phyloP scores from a whole-genome alignment of 2,113 vertebrate species.

The Furnarius figulus region DNA sequence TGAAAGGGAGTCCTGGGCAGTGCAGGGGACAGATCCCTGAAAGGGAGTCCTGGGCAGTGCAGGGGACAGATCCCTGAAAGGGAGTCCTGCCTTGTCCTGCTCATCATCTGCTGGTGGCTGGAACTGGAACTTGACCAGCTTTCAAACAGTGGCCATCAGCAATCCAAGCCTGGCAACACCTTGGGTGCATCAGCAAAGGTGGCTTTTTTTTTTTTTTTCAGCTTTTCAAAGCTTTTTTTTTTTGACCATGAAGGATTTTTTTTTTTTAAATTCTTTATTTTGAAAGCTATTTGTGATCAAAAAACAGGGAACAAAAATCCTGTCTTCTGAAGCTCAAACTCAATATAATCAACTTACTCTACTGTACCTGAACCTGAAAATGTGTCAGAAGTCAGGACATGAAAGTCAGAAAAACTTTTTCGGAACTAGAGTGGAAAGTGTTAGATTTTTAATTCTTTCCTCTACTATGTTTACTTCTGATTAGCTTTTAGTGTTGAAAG shows the following conservation, averaged over 20 bases:
- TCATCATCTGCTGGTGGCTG: constrained; percentile 30
- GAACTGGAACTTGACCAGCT: constrained; percentile 23
- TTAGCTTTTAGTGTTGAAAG: not conserved
- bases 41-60: not conserved
- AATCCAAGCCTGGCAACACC: not conserved
- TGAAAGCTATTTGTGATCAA: not conserved
- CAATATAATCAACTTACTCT: not conserved
- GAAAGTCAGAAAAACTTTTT: not conserved
- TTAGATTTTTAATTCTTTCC: not conserved
- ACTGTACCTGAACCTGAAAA: not conserved
- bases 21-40: not conserved
- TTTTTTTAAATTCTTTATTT: not conserved
- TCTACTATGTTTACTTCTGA: not conserved
- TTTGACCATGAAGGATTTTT: not conserved
- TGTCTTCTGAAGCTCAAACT: not conserved
- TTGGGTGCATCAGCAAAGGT: not conserved
- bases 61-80: not conserved
- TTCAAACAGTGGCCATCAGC: constrained; percentile 19
- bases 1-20: constrained; percentile 3
- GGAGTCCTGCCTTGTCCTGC: not conserved
- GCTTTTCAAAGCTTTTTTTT: not conserved
- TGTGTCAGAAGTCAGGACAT: not conserved
- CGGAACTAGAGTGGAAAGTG: not conserved
- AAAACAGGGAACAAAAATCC: not conserved
- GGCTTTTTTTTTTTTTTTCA: not conserved